A percentile compares a stretch with the other conserved stretches of the same genome.
These are phyloP conservation scores for Gymnogyps californianus DNA, from an alignment of 2,113 vertebrate genomes.

Conservation along the genomic window DNA sequence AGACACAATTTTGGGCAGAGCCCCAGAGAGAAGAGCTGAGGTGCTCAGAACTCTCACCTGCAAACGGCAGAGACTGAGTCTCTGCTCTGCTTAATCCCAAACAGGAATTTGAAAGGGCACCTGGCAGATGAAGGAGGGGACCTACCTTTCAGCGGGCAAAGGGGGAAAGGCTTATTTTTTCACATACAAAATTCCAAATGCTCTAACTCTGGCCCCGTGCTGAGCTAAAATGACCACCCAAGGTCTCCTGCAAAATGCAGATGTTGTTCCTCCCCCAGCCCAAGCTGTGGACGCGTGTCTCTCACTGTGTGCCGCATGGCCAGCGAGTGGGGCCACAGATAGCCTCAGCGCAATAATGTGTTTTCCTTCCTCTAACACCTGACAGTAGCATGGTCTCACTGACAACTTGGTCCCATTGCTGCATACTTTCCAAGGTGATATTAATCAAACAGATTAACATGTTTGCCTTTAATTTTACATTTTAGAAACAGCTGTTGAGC, in stretches of 20 bases:
- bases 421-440: constrained; percentile 26
- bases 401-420: background rate
- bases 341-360: constrained; percentile 13
- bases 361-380: constrained; percentile 55
- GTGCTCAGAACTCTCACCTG: background rate
- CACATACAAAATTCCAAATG: background rate
- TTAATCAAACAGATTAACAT: constrained; percentile 61
- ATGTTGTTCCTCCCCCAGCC: background rate
- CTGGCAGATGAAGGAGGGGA: background rate
- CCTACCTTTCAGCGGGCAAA: background rate
- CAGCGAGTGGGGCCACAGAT: background rate
- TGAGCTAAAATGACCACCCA: background rate
- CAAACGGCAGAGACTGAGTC: background rate
- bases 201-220: background rate
- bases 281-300: background rate
- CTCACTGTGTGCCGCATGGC: accelerated
- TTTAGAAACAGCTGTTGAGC: constrained; percentile 60
- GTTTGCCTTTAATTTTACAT: constrained; percentile 65
- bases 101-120: background rate
- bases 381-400: constrained; percentile 9
- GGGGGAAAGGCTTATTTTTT: background rate
- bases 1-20: background rate
- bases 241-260: background rate
- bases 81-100: background rate
- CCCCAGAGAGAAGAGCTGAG: background rate